These are phyloP conservation scores for Antheraea assamensis DNA, from an alignment of 2,888 invertebrate species.

Conservation along the genomic window DNA sequence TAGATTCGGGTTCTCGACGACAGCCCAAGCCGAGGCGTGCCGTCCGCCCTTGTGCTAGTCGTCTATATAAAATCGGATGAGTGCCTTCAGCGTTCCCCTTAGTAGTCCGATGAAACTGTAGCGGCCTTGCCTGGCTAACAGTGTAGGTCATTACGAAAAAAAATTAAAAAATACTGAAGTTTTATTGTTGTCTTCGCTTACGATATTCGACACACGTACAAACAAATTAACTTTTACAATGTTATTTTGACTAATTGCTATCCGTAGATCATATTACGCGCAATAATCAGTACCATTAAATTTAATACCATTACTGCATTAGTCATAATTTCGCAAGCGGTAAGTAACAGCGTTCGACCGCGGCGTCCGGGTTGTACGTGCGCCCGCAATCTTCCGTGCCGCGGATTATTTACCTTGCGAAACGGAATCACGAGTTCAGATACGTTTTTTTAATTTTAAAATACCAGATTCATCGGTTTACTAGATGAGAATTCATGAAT, in stretches of 20 bases:
- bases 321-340: constrained; percentile 4
- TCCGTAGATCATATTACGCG: neutral
- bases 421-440: neutral
- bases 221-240: too few species aligned
- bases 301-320: neutral
- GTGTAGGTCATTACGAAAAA: neutral
- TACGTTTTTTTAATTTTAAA: neutral
- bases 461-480: neutral
- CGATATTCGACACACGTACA: too few species aligned
- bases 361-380: neutral
- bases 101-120: too few species aligned
- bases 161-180: too few species aligned
- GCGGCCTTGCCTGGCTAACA: too few species aligned
- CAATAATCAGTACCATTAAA: neutral
- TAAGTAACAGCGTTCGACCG: neutral
- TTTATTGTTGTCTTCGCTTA: too few species aligned
- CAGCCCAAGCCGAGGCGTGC: too few species aligned
- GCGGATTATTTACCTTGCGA: neutral
- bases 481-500: too few species aligned
- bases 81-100: too few species aligned
- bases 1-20: too few species aligned
- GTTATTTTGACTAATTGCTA: neutral
- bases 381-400: neutral
- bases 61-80: too few species aligned
- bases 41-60: too few species aligned